These are phyloP conservation scores for Mercenaria mercenaria DNA, from an alignment of 1,140 invertebrate species.

Conservation along the genomic window DNA sequence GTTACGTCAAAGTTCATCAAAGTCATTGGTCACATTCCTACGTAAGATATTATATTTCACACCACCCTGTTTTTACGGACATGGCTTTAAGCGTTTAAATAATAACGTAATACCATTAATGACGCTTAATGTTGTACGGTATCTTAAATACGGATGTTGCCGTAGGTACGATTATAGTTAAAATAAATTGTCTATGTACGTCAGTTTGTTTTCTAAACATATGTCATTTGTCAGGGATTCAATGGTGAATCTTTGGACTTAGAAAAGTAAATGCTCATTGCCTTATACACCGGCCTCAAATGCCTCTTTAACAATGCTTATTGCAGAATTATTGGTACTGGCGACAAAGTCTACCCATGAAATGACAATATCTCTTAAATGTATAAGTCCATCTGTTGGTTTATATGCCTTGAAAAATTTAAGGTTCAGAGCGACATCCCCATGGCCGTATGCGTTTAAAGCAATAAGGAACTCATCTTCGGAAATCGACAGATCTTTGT, in stretches of 20 bases:
- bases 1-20: neutral
- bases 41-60: neutral
- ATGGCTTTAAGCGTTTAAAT: neutral
- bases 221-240: neutral
- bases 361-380: conserved; percentile 59
- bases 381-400: conserved; percentile 56
- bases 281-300: conserved; percentile 39
- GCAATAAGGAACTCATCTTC: conserved; percentile 73
- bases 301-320: conserved; percentile 61
- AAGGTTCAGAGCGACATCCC: conserved; percentile 60
- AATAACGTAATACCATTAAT: neutral
- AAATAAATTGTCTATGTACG: neutral
- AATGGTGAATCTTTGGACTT: conserved; percentile 3
- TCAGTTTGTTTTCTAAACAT: neutral
- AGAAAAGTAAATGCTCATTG: neutral
- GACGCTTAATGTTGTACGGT: neutral
- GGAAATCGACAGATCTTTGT: conserved; percentile 74
- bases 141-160: too few species aligned
- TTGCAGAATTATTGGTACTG: conserved; percentile 37
- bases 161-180: neutral
- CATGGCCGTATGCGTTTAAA: conserved; percentile 75
- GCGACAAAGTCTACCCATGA: conserved; percentile 66
- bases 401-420: conserved; percentile 67
- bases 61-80: neutral
- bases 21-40: neutral